phyloP scores from a whole-genome alignment of 2,113 vertebrate genomes.

The Cottus gobio region DNA sequence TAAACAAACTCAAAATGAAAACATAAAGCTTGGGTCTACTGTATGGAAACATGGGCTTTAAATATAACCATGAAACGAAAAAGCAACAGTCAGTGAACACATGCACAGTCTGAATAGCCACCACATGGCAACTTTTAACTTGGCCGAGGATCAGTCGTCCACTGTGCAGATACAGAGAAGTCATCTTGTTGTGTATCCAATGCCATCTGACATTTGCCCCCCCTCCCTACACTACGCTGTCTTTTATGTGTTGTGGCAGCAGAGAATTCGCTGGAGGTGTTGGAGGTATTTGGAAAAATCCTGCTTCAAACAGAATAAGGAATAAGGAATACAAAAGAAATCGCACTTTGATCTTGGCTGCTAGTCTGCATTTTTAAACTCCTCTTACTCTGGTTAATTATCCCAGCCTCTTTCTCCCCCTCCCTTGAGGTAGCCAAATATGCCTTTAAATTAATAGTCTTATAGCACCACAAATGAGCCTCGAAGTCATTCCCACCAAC shows the following conservation, averaged over 20 bases:
- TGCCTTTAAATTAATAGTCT: constrained; percentile 55
- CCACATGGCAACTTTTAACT: constrained; percentile 41
- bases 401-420: not conserved
- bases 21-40: not conserved
- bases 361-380: not conserved
- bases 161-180: constrained; percentile 33
- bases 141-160: constrained; percentile 23
- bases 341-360: constrained; percentile 40
- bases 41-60: not conserved
- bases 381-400: not conserved
- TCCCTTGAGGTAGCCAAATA: constrained; percentile 30
- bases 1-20: not conserved
- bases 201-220: constrained; percentile 41
- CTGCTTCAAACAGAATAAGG: constrained; percentile 56
- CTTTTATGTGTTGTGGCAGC: constrained; percentile 38
- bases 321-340: constrained; percentile 27
- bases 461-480: constrained; percentile 29
- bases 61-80: not conserved
- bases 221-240: not conserved
- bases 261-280: constrained; percentile 37
- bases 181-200: constrained; percentile 38
- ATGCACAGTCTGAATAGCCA: constrained; percentile 24
- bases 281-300: constrained; percentile 11
- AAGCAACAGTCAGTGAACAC: constrained; percentile 3
- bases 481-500: constrained; percentile 19